Base-by-base conservation (phyloP, 2,113 vertebrate genomes). In the Protobothrops mucrosquamatus region DNA sequence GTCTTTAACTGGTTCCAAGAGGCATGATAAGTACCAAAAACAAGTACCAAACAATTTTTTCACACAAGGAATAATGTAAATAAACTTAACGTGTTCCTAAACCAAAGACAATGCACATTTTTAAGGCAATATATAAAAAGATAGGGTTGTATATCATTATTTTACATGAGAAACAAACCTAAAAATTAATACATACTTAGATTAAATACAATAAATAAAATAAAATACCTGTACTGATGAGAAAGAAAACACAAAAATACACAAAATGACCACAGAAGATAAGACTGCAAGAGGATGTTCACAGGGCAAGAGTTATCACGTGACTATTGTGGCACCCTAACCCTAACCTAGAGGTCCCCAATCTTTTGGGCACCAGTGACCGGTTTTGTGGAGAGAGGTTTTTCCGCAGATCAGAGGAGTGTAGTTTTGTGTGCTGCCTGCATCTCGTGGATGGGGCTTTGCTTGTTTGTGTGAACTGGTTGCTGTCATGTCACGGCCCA, bases 401-500 rank as follows among this genome's bases (percentile, higher is more conserved):
- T 9, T 51, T 51, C 8, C 0, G 48, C 0, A 1, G 48, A 51
- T 8, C 1, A 8, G 48, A 51, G 8, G 48, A 8, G 48, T 1
- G 48, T 51, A 8, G 48, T 51, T 51, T 51, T 51, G 48, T 51
- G 48, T 51, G 48, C 48, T 51, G 48, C 48, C 8, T 51, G 48
- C 8, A 51, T 51, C 48, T 1, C 48, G 1, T 1, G 7, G 48
- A 51, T 9, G 48, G 8, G 1, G 48, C 48, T 51, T 51, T 51
- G 48, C 48, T 51, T 51, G 48, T 51, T 51, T 51, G 8, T 51
- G 48, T 8, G 7, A 8, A 51, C 48, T 2, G 1, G 8, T 51
- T 51, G 48, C 48, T 51, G 48, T 1, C 48, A 51, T 51, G 8
- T 8, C 8, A 1, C 8, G 1, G 8, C 48, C 48, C 48, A 51